phyloP scores from a whole-genome alignment of 2,113 vertebrate genomes.

The Pseudonaja textilis region DNA sequence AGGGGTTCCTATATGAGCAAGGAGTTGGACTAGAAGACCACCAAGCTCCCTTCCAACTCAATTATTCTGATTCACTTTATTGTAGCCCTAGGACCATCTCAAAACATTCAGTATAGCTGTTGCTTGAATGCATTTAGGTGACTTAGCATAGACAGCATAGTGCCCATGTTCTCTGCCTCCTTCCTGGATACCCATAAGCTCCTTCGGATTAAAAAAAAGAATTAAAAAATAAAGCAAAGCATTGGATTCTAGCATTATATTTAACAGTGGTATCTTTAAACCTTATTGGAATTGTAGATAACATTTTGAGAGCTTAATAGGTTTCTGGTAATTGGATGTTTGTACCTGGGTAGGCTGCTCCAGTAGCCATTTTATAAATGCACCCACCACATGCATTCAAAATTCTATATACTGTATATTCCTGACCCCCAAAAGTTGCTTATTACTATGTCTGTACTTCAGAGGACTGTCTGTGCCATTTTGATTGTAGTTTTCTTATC shows the following conservation, averaged over 20 bases:
- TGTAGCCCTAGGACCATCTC: neutral
- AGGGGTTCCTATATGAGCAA: no score
- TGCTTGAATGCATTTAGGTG: neutral
- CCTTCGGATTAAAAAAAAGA: neutral
- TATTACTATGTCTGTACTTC: neutral
- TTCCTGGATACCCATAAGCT: neutral
- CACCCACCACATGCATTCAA: neutral
- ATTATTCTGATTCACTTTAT: no score
- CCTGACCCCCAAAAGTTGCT: neutral
- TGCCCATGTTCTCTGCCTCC: neutral
- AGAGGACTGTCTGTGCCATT: neutral
- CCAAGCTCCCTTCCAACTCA: no score
- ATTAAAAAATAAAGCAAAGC: neutral
- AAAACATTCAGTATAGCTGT: neutral
- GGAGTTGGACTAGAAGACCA: no score
- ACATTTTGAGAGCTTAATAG: neutral
- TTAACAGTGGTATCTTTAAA: neutral
- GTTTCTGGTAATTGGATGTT: neutral
- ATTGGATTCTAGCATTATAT: neutral
- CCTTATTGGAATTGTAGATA: neutral
- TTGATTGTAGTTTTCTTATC: neutral
- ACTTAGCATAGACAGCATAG: neutral
- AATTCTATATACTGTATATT: neutral
- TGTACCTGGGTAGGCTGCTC: neutral
- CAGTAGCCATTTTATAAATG: neutral